Conservation (phyloP, 1,140 invertebrate genomes). For the Cotesia glomerata region DNA sequence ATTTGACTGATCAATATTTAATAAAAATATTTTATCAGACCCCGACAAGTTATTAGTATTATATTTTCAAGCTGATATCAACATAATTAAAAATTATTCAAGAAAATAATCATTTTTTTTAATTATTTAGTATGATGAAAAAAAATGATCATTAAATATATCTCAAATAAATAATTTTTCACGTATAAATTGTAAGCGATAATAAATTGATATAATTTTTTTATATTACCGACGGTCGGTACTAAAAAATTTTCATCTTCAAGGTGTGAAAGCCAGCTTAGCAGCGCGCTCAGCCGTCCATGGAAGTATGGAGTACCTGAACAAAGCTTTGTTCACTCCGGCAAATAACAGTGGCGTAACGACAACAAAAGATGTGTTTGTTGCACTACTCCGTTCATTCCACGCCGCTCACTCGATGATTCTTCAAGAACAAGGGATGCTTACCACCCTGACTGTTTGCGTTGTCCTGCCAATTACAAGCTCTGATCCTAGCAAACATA, state of each 20-base stretch:
- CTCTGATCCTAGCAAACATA: conserved; percentile 36
- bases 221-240: not conserved
- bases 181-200: too few species aligned
- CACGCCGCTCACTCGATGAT: conserved; percentile 89
- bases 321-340: conserved; percentile 74
- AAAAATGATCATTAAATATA: too few species aligned
- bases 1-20: too few species aligned
- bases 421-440: conserved; percentile 82
- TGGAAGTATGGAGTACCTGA: conserved; percentile 85
- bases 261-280: conserved; percentile 81
- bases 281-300: conserved; percentile 89
- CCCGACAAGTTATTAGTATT: too few species aligned
- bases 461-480: conserved; percentile 69
- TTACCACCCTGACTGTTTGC: conserved; percentile 86
- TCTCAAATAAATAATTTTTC: too few species aligned
- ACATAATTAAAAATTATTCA: too few species aligned
- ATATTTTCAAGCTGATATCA: too few species aligned
- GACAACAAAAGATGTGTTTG: conserved; percentile 73
- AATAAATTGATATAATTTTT: too few species aligned
- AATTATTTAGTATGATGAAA: too few species aligned
- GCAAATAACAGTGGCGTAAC: conserved; percentile 45
- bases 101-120: too few species aligned
- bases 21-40: too few species aligned
- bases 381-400: conserved; percentile 80
- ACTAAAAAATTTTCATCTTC: not conserved